Evolutionary conservation across 2,888 invertebrate genomes (phyloP).

Genomic region (Operophtera brumata): DNA sequence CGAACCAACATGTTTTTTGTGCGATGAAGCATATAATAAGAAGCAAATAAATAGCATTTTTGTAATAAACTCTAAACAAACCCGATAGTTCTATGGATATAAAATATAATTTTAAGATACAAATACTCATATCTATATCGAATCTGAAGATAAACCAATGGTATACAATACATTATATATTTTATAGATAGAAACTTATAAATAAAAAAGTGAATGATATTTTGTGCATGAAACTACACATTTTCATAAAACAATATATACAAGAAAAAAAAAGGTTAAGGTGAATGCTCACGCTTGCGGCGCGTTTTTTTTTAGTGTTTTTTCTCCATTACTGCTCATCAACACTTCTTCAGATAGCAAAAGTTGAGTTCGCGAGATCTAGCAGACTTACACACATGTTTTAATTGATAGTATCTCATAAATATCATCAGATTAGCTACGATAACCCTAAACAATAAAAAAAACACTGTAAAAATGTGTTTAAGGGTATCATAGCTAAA

Average conservation of each 20-base stretch:
- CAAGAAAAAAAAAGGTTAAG: too few relatives aligned
- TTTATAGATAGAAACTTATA: constrained; percentile 32
- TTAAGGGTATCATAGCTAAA: too few relatives aligned
- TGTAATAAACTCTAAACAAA: constrained; percentile 49
- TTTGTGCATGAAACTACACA: constrained; percentile 42
- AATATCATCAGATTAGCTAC: too few relatives aligned
- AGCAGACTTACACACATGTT: too few relatives aligned
- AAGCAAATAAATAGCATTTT: constrained; percentile 57
- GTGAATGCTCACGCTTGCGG: too few relatives aligned
- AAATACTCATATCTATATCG: constrained; percentile 25
- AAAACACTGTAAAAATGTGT: too few relatives aligned
- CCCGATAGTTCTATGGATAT: constrained; percentile 46
- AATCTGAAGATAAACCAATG: constrained; percentile 32
- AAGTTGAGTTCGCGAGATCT: too few relatives aligned
- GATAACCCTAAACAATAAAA: too few relatives aligned
- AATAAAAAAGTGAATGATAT: constrained; percentile 42
- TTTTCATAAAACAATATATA: not conserved
- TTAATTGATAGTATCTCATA: too few relatives aligned
- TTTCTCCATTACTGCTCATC: too few relatives aligned
- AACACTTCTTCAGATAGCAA: too few relatives aligned
- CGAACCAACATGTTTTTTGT: constrained; percentile 35
- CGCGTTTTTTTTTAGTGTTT: too few relatives aligned
- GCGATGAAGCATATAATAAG: constrained; percentile 61
- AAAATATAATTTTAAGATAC: constrained; percentile 34
- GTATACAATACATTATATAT: constrained; percentile 19